Evolutionary conservation across 2,797 vertebrate genomes (phyloP).

Genomic region (Falco biarmicus): DNA sequence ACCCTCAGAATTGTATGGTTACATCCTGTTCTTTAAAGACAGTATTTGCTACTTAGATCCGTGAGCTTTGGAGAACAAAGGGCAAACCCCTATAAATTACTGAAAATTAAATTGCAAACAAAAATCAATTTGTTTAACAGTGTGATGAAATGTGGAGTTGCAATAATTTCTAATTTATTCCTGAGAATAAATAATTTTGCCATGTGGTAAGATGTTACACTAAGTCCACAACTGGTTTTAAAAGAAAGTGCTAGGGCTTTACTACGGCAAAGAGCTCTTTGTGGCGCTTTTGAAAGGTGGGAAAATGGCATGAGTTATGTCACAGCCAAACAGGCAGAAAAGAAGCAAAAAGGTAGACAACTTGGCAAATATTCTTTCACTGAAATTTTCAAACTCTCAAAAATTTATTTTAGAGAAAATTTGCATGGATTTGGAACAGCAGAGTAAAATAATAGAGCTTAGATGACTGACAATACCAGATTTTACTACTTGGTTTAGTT

Average conservation of each 20-base stretch:
- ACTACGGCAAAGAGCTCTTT: background rate
- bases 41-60: background rate
- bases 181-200: background rate
- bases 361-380: background rate
- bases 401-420: background rate
- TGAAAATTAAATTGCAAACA: slow-evolving; percentile 1
- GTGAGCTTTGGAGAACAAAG: background rate
- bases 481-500: background rate
- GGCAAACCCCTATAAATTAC: background rate
- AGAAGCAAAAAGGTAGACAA: background rate
- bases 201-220: background rate
- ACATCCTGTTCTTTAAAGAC: background rate
- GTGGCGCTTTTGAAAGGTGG: slow-evolving; percentile 10
- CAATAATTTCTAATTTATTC: background rate
- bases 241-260: background rate
- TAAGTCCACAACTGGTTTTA: background rate
- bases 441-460: background rate
- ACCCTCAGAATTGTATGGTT: background rate
- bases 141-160: background rate
- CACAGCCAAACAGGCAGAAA: background rate
- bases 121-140: background rate
- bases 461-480: background rate
- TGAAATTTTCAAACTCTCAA: background rate
- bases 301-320: background rate
- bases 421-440: background rate